These are phyloP conservation scores for Elgaria multicarinata DNA, from an alignment of 2,113 vertebrate genomes.

Conservation along the genomic window DNA sequence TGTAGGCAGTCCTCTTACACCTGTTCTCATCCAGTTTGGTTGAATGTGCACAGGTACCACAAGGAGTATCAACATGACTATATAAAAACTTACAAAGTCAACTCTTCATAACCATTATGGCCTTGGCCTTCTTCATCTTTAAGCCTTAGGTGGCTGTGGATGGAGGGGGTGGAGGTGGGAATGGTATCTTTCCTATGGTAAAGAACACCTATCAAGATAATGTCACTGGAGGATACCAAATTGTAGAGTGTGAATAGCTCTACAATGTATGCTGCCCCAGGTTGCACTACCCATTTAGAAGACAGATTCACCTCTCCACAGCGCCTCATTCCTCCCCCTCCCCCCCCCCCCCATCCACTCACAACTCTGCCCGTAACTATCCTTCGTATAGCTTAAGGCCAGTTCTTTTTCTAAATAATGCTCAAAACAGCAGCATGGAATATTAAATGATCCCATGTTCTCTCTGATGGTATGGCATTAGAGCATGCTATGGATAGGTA, in stretches of 20 bases:
- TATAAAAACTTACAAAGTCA: background rate
- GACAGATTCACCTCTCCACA: background rate
- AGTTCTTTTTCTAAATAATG: background rate
- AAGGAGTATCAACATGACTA: background rate
- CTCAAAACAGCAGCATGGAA: background rate
- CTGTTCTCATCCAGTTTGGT: background rate
- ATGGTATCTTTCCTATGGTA: background rate
- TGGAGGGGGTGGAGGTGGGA: rapidly evolving
- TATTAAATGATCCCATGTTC: background rate
- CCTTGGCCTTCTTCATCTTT: background rate
- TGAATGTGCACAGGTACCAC: background rate
- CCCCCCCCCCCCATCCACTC: background rate
- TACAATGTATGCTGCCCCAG: background rate
- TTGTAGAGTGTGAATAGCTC: background rate
- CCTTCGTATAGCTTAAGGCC: background rate
- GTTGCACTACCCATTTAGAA: background rate
- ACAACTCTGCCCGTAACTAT: background rate
- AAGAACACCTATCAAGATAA: slow-evolving; percentile 9
- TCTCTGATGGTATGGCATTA: background rate
- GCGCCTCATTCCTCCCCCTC: background rate
- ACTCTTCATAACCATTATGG: background rate
- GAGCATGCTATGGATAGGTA: background rate
- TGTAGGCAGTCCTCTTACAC: background rate
- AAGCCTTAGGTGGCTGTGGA: background rate
- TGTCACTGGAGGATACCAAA: background rate